phyloP scores from a whole-genome alignment of 2,797 vertebrate genomes.

The Tokudaia muenninki region DNA sequence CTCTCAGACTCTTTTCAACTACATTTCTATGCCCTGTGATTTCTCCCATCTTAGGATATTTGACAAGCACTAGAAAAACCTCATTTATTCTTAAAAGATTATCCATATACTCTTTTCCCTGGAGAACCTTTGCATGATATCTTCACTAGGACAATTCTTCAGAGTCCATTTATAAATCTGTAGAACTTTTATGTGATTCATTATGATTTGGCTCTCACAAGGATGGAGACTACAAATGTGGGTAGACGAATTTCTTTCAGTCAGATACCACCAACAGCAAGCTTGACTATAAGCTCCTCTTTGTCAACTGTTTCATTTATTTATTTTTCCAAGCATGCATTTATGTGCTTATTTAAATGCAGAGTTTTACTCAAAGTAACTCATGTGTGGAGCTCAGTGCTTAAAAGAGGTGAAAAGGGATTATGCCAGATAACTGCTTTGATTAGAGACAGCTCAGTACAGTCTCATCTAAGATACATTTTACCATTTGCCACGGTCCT shows the following conservation, averaged over 20 bases:
- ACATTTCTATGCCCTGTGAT: not conserved
- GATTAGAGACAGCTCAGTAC: slow-evolving; percentile 13
- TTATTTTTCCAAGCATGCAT: not conserved
- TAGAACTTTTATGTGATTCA: not conserved
- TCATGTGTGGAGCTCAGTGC: not conserved
- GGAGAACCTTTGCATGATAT: not conserved
- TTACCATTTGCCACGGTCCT: not conserved
- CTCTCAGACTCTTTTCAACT: not conserved
- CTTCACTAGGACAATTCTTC: not conserved
- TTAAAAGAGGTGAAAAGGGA: slow-evolving; percentile 32
- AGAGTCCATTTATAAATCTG: not conserved
- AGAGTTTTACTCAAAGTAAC: slow-evolving; percentile 40
- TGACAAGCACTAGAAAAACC: not conserved
- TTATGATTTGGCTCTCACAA: not conserved
- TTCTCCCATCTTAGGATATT: not conserved
- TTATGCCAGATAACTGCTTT: slow-evolving; percentile 33
- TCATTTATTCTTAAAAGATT: slow-evolving; percentile 35
- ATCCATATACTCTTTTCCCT: not conserved
- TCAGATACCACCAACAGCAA: not conserved
- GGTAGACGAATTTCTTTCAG: not conserved
- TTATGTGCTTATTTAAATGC: slow-evolving; percentile 4
- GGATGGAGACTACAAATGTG: not conserved
- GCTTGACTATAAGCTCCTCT: not conserved
- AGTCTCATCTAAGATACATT: not conserved
- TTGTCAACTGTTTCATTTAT: not conserved